A percentile compares a stretch with the other conserved stretches of the same genome.
These are phyloP conservation scores for Bucorvus abyssinicus DNA, from an alignment of 2,797 vertebrate species.

Conservation along the genomic window DNA sequence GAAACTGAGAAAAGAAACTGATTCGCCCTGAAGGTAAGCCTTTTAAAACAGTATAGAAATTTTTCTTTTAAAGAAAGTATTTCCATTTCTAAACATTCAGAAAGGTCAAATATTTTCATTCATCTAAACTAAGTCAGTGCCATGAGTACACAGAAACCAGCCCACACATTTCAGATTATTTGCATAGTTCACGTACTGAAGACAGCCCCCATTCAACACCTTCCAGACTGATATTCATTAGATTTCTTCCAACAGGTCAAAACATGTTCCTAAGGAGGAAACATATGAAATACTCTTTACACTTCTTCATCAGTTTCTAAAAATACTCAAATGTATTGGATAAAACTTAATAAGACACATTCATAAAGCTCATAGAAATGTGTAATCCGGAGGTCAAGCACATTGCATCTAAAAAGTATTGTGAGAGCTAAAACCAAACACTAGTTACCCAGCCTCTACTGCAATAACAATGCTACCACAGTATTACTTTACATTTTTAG, in stretches of 20 bases:
- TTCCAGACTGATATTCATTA: not conserved
- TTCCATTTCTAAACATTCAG: not conserved
- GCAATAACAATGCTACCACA: not conserved
- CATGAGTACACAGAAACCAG: not conserved
- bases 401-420: not conserved
- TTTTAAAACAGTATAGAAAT: not conserved
- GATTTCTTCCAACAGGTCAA: not conserved
- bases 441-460: not conserved
- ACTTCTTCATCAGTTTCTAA: not conserved
- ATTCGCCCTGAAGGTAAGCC: not conserved
- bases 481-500: not conserved
- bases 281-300: not conserved
- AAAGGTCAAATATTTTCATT: not conserved
- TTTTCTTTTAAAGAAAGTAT: not conserved
- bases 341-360: not conserved
- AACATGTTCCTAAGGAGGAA: not conserved
- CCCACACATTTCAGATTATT: not conserved
- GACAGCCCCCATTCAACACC: not conserved
- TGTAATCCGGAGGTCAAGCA: not conserved
- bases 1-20: not conserved
- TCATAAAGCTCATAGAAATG: not conserved
- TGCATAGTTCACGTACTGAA: not conserved
- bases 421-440: not conserved
- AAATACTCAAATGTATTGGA: not conserved
- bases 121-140: not conserved